Percentiles rank a stretch among this genome's conserved stretches.
These are phyloP conservation scores for Eurypyga helias DNA, from an alignment of 2,113 vertebrate species.

Conservation along the genomic window DNA sequence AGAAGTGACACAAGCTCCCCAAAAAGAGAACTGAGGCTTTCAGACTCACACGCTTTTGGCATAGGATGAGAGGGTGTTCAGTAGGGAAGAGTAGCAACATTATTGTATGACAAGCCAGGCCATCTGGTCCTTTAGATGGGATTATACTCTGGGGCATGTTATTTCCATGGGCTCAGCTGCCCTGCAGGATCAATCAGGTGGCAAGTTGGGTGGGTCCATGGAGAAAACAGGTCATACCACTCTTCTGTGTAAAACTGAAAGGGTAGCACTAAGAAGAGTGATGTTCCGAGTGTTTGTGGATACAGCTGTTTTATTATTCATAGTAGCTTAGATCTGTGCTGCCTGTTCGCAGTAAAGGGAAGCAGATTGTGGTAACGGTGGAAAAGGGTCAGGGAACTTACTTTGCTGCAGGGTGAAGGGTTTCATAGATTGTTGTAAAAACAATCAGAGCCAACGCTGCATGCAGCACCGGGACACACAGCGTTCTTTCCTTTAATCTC, in stretches of 20 bases:
- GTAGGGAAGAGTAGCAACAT: neutral
- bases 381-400: neutral
- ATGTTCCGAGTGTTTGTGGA: neutral
- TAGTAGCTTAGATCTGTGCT: neutral
- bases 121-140: neutral
- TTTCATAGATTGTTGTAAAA: neutral
- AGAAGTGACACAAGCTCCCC: accelerated
- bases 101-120: neutral
- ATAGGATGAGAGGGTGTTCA: neutral
- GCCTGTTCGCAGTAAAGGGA: accelerated
- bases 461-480: neutral
- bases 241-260: neutral
- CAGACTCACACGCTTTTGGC: neutral
- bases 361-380: neutral
- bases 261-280: accelerated
- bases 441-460: neutral
- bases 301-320: neutral
- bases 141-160: neutral
- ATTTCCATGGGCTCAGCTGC: neutral
- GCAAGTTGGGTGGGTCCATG: neutral
- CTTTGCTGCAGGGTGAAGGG: neutral
- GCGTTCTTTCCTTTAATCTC: neutral
- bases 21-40: neutral
- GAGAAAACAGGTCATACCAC: neutral
- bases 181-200: neutral